Evolutionary conservation across 2,113 vertebrate species (phyloP), one percentile per base, ranked within the genome.

Genomic region (Scolopax mira): DNA sequence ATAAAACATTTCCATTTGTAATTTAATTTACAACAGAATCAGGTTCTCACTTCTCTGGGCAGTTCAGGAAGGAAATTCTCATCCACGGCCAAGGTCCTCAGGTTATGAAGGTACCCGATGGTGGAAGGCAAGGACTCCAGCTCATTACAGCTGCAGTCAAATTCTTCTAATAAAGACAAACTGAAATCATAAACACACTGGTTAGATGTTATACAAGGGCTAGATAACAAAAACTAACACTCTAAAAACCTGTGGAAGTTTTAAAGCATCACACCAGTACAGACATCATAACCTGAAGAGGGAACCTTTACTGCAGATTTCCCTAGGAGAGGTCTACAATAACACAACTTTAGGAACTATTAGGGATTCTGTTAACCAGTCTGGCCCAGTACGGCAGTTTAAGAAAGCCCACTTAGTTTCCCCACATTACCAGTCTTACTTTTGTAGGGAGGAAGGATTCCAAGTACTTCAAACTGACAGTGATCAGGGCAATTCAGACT

Each of bases 111-210:
- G 98, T 99, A 99, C 81, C 99, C 99, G 9, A 99, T 98, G 71
- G 99, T 99, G 52, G 98, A 97, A 89, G 99, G 99, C 52, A 99
- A 97, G 1, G 98, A 98, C 97, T 99, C 99, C 98, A 99, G 93
- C 97, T 99, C 99, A 86, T 99, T 99, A 97, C 99, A 99, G 98
- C 99, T 99, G 96, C 99, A 99, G 98, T 99, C 99, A 93, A 99
- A 98, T 94, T 99, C 99, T 98, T 99, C 99, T 98, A 99, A 94
- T 73, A 99, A 97, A 95, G 99, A 99, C 94, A 99, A 97, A 98
- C 99, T 99, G 98, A 51, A 97, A 97, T n/a, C 8, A 91, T 74
- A 95, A 96, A 82, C 6, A 85, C 4, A 74, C 28, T 75, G 17
- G 37, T 97, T 85, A 97, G 93, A 64, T 31, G 73, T 65, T 60